Base-by-base conservation (phyloP, 2,797 vertebrate genomes). In the Lepilemur septentrionalis region DNA sequence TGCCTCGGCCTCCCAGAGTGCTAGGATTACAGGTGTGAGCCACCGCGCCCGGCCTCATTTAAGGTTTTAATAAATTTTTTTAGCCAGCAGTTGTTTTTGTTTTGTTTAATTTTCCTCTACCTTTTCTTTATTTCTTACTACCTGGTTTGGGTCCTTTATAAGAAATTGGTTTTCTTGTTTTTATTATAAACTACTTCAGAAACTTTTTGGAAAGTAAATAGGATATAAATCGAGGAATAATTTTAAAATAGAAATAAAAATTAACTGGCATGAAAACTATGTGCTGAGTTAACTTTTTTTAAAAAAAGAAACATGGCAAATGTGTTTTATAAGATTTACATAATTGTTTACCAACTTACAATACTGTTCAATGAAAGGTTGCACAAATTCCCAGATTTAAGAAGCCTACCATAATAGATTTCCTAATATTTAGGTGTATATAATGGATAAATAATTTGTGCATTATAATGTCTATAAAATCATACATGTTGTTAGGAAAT, bases 171-270 rank as follows among this genome's bases (percentile, higher is more conserved):
- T 93, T 95, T 59, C 22, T 32, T 59, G 50, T 79, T 88, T 95
- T 61, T 75, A 73, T 78, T 86, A 11, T 69, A 93, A 91, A 86
- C 57, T 82, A 91, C 43, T 43, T 89, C 43, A 67, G 48, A 95
- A 85, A 59, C 43, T 78, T 95, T 96, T 91, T 72, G 52, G 61
- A 86, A 95, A 93, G 75, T 72, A 69, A 43, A 86, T 81, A 67
- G 65, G 41, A 76, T 84, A 76, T 88, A 83, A 95, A 91, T 85
- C 59, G 91, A 81, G 73, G 25, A 91, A 70, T 94, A 48, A 91
- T 96, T 97, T 97, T 12, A 92, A 95, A 83, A 65, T 48, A 28
- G 81, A 92, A 96, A 94, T 93, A 96, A 97, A 95, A 95, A 84
- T 88, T 91, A 87, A 87, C 72, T 89, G 76, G 57, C 38, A 59